A percentile compares a stretch with the other conserved stretches of the same genome.
Evolutionary conservation across 1,140 invertebrate species (phyloP).

Genomic region (Aphidius gifuensis): DNA sequence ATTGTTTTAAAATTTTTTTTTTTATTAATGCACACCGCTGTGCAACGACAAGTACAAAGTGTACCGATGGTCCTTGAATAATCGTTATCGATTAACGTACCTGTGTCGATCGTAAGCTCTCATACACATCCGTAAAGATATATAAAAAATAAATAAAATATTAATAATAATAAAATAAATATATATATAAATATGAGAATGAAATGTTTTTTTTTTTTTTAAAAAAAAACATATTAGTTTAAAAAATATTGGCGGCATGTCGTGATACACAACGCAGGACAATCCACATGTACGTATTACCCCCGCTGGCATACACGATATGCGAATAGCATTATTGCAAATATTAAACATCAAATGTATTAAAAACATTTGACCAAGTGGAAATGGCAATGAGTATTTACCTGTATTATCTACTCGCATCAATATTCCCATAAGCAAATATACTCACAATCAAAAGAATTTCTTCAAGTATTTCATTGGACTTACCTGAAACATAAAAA

Average conservation of each 20-base stretch:
- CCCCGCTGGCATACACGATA: no score
- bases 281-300: constrained; percentile 5
- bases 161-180: not conserved
- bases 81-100: constrained; percentile 16
- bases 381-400: no score
- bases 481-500: no score
- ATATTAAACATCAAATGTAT: no score
- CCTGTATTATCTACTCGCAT: no score
- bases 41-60: constrained; percentile 16
- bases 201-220: no score
- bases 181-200: not conserved
- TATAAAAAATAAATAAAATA: not conserved
- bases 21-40: not conserved
- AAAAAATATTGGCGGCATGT: constrained; percentile 14
- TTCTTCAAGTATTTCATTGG: no score
- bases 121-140: not conserved
- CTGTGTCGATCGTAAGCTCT: constrained; percentile 9
- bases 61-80: constrained; percentile 14
- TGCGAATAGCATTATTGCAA: no score
- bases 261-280: constrained; percentile 2
- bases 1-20: not conserved
- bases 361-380: no score
- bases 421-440: no score
- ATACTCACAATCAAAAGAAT: no score
- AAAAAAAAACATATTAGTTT: constrained; percentile 1